Base-by-base conservation (phyloP, 2,888 invertebrate genomes). In the Orthonevra nobilis region DNA sequence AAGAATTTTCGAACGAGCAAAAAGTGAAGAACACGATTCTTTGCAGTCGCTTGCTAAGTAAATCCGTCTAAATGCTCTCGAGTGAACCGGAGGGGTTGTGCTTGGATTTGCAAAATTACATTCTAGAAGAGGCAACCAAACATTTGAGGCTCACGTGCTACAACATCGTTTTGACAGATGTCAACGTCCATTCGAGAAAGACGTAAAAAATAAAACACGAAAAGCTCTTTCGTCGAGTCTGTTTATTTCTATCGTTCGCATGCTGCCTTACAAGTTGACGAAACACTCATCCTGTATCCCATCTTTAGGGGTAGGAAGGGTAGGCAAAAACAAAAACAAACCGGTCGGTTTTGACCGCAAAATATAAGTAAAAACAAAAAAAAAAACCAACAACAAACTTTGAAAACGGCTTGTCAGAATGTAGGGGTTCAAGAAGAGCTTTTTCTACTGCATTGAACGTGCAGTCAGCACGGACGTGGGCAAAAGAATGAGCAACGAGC, bases 181-280 rank as follows among this genome's bases (percentile, higher is more conserved):
- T 40, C 52, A 66, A 38, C 42, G 30, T 36, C 28, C 66, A 61
- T 30, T 28, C 2, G n/a, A 30, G 4, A 38, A 20, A 14, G 26
- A 60, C 32, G 5, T 23, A 19, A 40, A 15, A 48, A 26, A 68
- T 7, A 42, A 58, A 52, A 42, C 17, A 9, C 7, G 2, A 6
- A 75, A 75, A 68, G 74, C 74, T n/a, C n/a, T 75, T 75, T 75
- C 74, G 74, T 75, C 32, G 61, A 75, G 68, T 68, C 30, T 48
- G 68, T 10, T n/a, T n/a, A n/a, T n/a, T n/a, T n/a, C n/a, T n/a
- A n/a, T n/a, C n/a, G n/a, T n/a, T n/a, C n/a, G n/a, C n/a, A n/a
- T n/a, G n/a, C n/a, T n/a, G n/a, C 10, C 19, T 15, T 7, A 44
- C 19, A 19, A n/a, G n/a, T n/a, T n/a, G n/a, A n/a, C n/a, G n/a